Conservation (phyloP, 2,797 vertebrate species). For the Pogonophryne albipinna region DNA sequence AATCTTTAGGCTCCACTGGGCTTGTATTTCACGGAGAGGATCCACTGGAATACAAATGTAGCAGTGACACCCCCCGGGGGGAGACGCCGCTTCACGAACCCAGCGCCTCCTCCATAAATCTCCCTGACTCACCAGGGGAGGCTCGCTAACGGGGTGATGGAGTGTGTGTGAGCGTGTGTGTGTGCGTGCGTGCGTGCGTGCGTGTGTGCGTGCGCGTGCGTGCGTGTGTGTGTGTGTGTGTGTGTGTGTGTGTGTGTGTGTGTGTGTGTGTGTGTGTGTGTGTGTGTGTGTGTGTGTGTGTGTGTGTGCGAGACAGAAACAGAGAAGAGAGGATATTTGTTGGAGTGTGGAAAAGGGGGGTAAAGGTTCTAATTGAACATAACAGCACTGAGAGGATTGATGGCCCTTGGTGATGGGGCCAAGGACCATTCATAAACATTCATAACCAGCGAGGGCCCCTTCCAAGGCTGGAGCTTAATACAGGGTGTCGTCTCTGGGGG, state of each 20-base stretch:
- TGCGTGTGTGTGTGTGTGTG: conserved; percentile 12
- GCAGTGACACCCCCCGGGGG: conserved; percentile 66
- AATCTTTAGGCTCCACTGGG: conserved; percentile 59
- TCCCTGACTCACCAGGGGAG: conserved; percentile 74
- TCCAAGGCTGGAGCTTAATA: conserved; percentile 56
- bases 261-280: conserved; percentile 16
- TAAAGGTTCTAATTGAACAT: conserved; percentile 75
- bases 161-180: conserved; percentile 21
- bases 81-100: conserved; percentile 74
- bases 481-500: conserved; percentile 25
- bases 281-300: conserved; percentile 18
- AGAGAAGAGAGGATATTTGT: conserved; percentile 48
- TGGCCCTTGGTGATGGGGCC: conserved; percentile 64
- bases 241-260: conserved; percentile 15
- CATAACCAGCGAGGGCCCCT: conserved; percentile 51
- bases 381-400: conserved; percentile 71
- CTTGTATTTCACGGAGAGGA: conserved; percentile 72
- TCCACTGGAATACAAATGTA: conserved; percentile 81
- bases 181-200: conserved; percentile 17
- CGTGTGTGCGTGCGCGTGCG: conserved; percentile 20
- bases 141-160: conserved; percentile 61
- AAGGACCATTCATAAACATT: conserved; percentile 74
- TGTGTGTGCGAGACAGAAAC: conserved; percentile 30
- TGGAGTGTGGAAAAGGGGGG: conserved; percentile 42
- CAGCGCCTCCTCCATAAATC: conserved; percentile 83